Conservation (phyloP, 2,113 vertebrate species). For the Centropus bengalensis region DNA sequence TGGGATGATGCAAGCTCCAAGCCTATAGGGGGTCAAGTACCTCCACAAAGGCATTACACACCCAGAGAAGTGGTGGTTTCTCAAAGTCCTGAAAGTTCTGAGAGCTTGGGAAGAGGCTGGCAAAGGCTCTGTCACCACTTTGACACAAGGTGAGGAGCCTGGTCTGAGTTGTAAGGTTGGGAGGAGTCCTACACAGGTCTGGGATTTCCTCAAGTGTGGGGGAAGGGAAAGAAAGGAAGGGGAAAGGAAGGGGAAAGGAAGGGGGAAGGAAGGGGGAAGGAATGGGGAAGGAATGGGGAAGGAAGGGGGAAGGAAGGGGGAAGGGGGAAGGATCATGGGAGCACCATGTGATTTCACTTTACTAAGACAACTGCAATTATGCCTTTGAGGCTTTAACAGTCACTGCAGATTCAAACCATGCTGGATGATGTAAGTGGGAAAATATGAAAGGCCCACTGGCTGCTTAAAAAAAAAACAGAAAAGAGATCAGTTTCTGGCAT, state of each 20-base stretch:
- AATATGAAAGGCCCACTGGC: slow-evolving; percentile 63
- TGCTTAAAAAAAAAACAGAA: background rate
- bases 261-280: background rate
- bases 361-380: slow-evolving; percentile 68
- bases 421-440: slow-evolving; percentile 80
- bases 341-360: slow-evolving; percentile 80
- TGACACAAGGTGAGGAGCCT: rapidly evolving
- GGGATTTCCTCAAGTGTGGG: rapidly evolving
- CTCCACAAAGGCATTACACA: background rate
- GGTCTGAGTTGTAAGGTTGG: background rate
- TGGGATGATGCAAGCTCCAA: background rate
- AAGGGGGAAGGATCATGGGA: background rate
- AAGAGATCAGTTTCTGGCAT: slow-evolving; percentile 13
- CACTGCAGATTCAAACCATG: slow-evolving; percentile 71
- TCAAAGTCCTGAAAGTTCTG: background rate
- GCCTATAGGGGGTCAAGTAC: too few relatives aligned
- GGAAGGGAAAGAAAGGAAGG: background rate
- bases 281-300: slow-evolving; percentile 18
- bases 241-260: background rate
- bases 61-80: background rate
- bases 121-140: rapidly evolving
- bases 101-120: background rate
- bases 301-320: slow-evolving; percentile 22
- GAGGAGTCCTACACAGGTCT: rapidly evolving
- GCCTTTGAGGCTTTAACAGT: slow-evolving; percentile 64